Evolutionary conservation across 2,888 invertebrate genomes (phyloP), one percentile per base, ranked within the genome.

Genomic region (Eilema depressum): DNA sequence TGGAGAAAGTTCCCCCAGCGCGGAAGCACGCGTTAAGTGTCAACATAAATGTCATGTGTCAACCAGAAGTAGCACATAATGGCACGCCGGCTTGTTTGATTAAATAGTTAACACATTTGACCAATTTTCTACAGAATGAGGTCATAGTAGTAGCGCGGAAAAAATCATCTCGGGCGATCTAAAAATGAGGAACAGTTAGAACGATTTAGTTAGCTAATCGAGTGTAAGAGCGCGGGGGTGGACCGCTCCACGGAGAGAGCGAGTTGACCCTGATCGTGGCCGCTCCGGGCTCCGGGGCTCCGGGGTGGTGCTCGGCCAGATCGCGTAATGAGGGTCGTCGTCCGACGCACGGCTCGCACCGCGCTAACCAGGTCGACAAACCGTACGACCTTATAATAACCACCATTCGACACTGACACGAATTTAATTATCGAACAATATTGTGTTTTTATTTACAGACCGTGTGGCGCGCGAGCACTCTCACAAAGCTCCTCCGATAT

Each of bases 211-310:
- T 69, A 75, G 73, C 68, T 76, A 80, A 81, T 81, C 69, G 76
- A 76, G 77, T 75, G 77, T 79, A 80, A 80, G 77, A 77, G 69
- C 76, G 83, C 71, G 77, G 80, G 76, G 74, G 83, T 70, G 74
- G 77, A 75, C 66, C 20, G 60, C 57, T 41, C 37, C 23, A 23
- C 57, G 63, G 73, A 77, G 72, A 75, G 72, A 64, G 69, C 64
- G 73, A 78, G 66, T 75, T 83, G 84, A 84, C 88, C 86, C 82
- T 84, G 86, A 82, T 85, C 77, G 76, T 75, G 75, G 78, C 41
- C 70, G 77, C 76, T 72, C 71, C 76, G 77, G 71, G 77, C 76
- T 72, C 71, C 76, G 77, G 71, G 71, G 69, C 74, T 37, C 37
- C 37, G 41, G 41, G 71, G 71, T 77, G 79, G 69, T 79, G 74